Conservation (phyloP, 2,113 vertebrate genomes). For the Eptesicus fuscus region DNA sequence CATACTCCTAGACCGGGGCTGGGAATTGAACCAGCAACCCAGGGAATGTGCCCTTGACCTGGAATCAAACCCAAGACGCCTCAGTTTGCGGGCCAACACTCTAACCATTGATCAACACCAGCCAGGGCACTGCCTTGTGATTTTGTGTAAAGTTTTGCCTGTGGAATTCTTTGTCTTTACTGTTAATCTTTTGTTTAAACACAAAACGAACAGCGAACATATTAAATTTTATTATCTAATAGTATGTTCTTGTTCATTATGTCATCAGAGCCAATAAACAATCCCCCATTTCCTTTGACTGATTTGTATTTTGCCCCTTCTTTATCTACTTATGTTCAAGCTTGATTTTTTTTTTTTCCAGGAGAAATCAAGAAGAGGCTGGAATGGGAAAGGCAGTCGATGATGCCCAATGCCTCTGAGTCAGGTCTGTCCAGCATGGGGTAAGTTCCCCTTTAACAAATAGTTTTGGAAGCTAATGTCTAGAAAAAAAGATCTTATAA, state of each 20-base stretch:
- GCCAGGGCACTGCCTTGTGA: neutral
- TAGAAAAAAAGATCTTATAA: neutral
- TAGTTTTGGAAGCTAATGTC: neutral
- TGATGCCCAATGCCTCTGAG: neutral
- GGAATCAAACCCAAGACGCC: too few species aligned
- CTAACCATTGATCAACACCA: too few species aligned
- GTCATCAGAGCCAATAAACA: neutral
- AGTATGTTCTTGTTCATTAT: neutral
- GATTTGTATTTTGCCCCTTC: neutral
- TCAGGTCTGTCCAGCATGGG: neutral
- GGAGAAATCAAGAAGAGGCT: constrained; percentile 10
- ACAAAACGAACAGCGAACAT: neutral
- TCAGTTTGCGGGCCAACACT: too few species aligned
- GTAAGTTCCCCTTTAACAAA: neutral
- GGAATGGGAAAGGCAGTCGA: neutral
- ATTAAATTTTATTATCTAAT: constrained; percentile 11
- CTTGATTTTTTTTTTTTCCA: neutral
- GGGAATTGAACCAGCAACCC: too few species aligned
- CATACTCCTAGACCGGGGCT: too few species aligned
- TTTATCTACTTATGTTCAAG: neutral
- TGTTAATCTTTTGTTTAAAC: neutral
- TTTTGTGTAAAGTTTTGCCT: neutral
- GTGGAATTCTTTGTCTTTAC: neutral
- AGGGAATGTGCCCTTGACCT: too few species aligned
- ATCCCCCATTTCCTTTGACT: neutral